Evolutionary conservation across 2,113 vertebrate genomes (phyloP), one percentile per base, ranked within the genome.

Genomic region (Otolemur garnettii): DNA sequence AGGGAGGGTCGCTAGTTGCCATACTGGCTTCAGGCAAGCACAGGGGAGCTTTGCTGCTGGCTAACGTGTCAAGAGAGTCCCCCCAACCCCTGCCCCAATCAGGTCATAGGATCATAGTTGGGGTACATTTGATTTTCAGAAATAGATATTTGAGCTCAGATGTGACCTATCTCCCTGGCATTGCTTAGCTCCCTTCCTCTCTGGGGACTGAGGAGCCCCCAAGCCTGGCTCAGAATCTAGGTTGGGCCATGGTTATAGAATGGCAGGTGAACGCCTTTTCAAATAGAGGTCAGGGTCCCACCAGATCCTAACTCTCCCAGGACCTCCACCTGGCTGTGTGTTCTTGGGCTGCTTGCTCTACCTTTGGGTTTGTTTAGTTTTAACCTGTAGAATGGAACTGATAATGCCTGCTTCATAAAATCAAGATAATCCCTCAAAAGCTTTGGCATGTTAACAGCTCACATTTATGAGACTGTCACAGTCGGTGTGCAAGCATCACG

Each of bases 401-500:
- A 22, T 66, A 4, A 9, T 45, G 53, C 81, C 89, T 42, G 11
- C 69, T 71, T 4, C 4, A 1, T 59, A 28, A 93, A 38, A 60
- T 35, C 18, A 0, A 91, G 83, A 28, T 6, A 3, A 18, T 83
- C 33, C 68, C 53, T 45, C 33, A 38, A 18, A 45, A 84, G 26
- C 38, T 50, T 71, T 18, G 80, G 72, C 2, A 0, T 50, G 33
- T 35, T 50, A 53, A 59, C 50, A 59, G 53, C 50, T 60, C 2
- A 62, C 22, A 15, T 66, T 28, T 42, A 57, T 24, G 72, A 84
- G 42, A 2, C 55, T 0, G 0, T 33, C 53, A 19, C 28, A 10
- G 0, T 4, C 28, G 10, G 0, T 4, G 35, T 30, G 21, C 53
- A 33, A 4, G 72, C 5, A 0, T 33, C 50, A 45, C 0, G 14